Evolutionary conservation across 2,113 vertebrate species (phyloP), one percentile per base, ranked within the genome.

Genomic region (Ochotona princeps): DNA sequence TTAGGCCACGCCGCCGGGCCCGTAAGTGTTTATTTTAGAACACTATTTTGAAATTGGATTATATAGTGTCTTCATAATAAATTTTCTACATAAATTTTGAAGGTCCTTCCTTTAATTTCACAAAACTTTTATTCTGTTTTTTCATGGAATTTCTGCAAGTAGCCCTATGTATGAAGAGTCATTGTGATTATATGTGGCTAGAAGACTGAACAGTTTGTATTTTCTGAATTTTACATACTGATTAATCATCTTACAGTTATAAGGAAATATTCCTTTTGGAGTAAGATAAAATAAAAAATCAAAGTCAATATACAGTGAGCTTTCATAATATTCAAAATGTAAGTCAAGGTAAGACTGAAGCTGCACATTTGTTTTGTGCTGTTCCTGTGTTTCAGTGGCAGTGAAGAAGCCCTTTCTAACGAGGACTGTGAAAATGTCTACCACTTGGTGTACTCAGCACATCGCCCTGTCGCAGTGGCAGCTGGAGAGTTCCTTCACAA

Each of bases 401-500:
- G 99, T 9, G 99, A 99, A 97, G 99, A 99, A 94, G 99, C 99
- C 70, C 98, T 99, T 96, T 99, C 99, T 18, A 99, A 99, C 54
- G 99, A 99, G 98, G 99, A 99, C 98, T 99, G 99, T 95, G 99
- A 99, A 98, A 99, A 99, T 65, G 99, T 99, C 84, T 99, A 99
- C 97, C 99, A 99, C 96, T 98, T 99, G 97, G 99, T 99, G 5
- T 99, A 99, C 96, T 99, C 99, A 0, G 99, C 99, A 89, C 99
- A 99, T 96, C 98, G 99, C 14, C 99, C 99, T 5, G 99, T 99
- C 87, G 99, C 99, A 17, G 99, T 99, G 14, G 99, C 99, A 75
- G 99, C 99, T 81, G 99, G 99, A 95, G 99, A 99, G 91, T 99
- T 99, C 91, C 98, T 99, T 92, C 99, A 99, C 96, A 99, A 99